Base-by-base conservation (phyloP, 2,113 vertebrate genomes). In the Tretioscincus oriximinensis region DNA sequence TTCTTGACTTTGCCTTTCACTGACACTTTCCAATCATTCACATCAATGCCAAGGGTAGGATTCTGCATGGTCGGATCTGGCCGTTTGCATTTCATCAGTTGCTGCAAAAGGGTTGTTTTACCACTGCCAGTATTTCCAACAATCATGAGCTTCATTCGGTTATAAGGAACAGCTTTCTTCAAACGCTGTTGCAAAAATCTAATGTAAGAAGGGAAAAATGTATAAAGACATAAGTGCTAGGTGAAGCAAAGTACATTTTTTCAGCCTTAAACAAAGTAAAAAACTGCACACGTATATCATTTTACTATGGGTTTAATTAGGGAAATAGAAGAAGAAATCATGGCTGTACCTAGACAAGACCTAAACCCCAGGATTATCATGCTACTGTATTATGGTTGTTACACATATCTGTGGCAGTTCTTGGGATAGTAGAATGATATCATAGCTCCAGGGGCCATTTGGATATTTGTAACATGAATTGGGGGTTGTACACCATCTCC, bases 121-220 rank as follows among this genome's bases (percentile, higher is more conserved):
- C 98, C 98, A 82, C 98, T 98, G 47, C 95, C 94, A 0, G 95
- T 93, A 24, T 97, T 98, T 24, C 98, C 98, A 90, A 99, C 96
- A 83, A 99, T 96, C 69, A 99, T 96, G 16, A 99, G 96, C 84
- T 99, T 99, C 97, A 99, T 97, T 73, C 98, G 94, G 84, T 96
- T 95, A 77, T 99, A 99, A 16, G 98, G 98, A 31, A 98, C 97
- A 0, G 98, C 96, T 91, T 99, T 99, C 91, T 98, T 99, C 86
- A 99, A 93, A 31, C 98, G 95, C 89, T 98, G 98, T 75, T 99
- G 98, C 89, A 99, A 96, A 93, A 99, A 98, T 89, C 98, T 99
- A 86, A n/a, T 1, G 74, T 73, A 66, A 85, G 35, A 66, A 85
- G 35, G 22, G 1, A 7, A 5, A 10, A 24, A 80, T 54, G 21